Evolutionary conservation across 2,888 invertebrate genomes (phyloP), one percentile per base, ranked within the genome.

Genomic region (Uloborus plumipes): DNA sequence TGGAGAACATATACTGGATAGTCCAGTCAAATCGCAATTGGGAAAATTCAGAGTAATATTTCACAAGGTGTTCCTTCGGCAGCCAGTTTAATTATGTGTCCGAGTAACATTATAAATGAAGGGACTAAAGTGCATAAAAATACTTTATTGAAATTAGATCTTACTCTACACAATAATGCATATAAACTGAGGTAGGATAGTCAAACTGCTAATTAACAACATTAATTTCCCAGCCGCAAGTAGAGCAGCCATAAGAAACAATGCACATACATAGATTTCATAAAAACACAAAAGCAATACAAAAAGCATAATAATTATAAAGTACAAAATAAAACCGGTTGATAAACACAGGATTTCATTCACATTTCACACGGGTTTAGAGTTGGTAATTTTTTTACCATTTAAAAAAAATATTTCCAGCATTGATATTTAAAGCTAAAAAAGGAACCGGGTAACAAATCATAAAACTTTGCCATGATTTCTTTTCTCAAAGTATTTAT

Each of bases 211-310:
- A 22, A 31, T 18, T 69, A 66, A 62, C 18, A 55, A 18, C 39
- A 73, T 71, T 26, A 64, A 71, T 39, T 58, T 31, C 22, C 55
- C 51, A 39, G 51, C 49, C 50, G 55, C 78, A 39, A n/a, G 14
- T n/a, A 58, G 20, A 49, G 13, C 59, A 50, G 66, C 59, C 20
- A 65, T 49, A 61, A n/a, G 69, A 67, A 53, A 7, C 66, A 69
- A 67, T 65, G 22, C 55, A 55, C 62, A 66, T 58, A 74, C 26
- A 58, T 62, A 69, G 62, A 74, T 79, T 69, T 69, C 49, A 65
- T 65, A 61, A 58, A 71, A 64, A 81, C 67, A 80, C 70, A 74
- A 70, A 81, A 81, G 80, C 80, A 58, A 39, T 69, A 81, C 80
- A 81, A 70, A 49, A 81, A 74, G 74, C 80, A 74, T 18, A 50